These are phyloP conservation scores for Homarus gammarus DNA, from an alignment of 2,888 invertebrate species.

Conservation along the genomic window DNA sequence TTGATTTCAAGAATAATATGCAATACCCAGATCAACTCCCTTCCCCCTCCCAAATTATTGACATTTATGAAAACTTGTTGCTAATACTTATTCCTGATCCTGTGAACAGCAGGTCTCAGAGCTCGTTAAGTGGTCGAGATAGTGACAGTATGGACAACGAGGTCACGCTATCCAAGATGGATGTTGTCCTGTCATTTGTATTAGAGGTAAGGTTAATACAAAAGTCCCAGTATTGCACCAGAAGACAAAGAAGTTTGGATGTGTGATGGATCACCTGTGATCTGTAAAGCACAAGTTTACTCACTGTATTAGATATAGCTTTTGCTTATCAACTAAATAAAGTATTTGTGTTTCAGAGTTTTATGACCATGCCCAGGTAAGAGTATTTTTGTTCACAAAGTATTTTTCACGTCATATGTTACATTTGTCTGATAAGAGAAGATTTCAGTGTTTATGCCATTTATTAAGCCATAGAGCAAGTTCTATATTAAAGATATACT, in stretches of 20 bases:
- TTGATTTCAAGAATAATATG: not conserved
- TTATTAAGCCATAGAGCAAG: not conserved
- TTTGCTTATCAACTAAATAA: not conserved
- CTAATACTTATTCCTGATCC: conserved; percentile 58
- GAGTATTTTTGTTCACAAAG: too few relatives aligned
- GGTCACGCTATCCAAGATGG: conserved; percentile 94
- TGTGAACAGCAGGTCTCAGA: conserved; percentile 86
- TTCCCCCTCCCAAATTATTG: not conserved
- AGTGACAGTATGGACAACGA: conserved; percentile 97
- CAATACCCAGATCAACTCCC: conserved; percentile 15
- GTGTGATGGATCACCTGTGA: not conserved
- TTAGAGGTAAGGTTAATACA: conserved; percentile 86
- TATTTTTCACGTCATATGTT: too few relatives aligned
- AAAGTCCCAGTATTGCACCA: not conserved
- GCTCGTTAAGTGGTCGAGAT: conserved; percentile 94
- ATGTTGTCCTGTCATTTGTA: conserved; percentile 97
- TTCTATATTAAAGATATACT: too few relatives aligned
- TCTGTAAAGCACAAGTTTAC: not conserved
- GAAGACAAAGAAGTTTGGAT: not conserved
- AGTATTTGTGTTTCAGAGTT: too few relatives aligned
- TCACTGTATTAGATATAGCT: not conserved
- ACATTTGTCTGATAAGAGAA: not conserved
- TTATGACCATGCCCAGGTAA: not conserved
- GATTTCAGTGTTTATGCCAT: not conserved
- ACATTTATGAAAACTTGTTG: conserved; percentile 11